Conservation (phyloP, 2,888 invertebrate species). For the Scotopteryx bipunctaria region DNA sequence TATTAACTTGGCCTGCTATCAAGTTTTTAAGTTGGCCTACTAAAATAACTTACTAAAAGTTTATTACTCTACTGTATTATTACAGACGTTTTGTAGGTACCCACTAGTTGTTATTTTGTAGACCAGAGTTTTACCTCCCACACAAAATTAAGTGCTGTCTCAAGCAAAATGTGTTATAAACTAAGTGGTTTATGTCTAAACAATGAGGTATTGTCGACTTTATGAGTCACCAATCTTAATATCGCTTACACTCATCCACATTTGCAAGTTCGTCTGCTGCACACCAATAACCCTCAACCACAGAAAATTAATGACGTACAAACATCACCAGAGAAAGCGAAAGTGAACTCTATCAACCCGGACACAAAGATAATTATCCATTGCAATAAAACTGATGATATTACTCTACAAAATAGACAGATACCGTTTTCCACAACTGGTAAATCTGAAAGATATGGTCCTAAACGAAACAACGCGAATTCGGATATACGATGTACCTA, state of each 20-base stretch:
- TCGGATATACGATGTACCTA: constrained; percentile 62
- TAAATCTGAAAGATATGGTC: constrained; percentile 58
- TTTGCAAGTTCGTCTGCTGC: constrained; percentile 65
- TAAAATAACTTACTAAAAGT: too few relatives aligned
- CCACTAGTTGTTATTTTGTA: neutral
- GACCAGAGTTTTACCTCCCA: constrained; percentile 12
- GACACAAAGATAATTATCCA: constrained; percentile 32
- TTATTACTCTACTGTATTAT: too few relatives aligned
- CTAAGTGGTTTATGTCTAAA: constrained; percentile 49
- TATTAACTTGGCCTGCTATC: too few relatives aligned
- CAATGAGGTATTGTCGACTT: constrained; percentile 60
- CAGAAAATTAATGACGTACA: constrained; percentile 31
- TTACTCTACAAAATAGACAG: constrained; percentile 33
- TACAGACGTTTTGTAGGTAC: too few relatives aligned
- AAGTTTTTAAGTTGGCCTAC: too few relatives aligned
- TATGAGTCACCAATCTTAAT: constrained; percentile 66
- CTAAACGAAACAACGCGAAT: constrained; percentile 58
- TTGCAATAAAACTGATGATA: constrained; percentile 29
- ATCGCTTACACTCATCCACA: constrained; percentile 60
- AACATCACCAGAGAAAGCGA: constrained; percentile 5
- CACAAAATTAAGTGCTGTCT: constrained; percentile 27
- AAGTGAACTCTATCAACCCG: constrained; percentile 29
- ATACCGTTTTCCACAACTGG: constrained; percentile 55
- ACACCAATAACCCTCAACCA: constrained; percentile 52
- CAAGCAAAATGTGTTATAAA: constrained; percentile 38